Conservation (phyloP, 1,140 invertebrate species). For the Zaprionus ghesquierei region DNA sequence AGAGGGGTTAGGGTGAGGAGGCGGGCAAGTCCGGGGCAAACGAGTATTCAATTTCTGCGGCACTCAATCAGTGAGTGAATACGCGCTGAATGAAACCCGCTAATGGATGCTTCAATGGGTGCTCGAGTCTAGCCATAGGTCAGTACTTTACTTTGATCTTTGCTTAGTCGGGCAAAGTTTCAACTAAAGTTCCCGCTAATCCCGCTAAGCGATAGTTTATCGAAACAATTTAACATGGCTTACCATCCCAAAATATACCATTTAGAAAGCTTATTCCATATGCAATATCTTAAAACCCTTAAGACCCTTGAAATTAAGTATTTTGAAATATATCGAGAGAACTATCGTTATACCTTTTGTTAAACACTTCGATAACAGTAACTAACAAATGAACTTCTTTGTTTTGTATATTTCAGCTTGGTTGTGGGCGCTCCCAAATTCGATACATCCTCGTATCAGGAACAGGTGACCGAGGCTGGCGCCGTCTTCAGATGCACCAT, state of each 20-base stretch:
- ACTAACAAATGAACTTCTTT: background rate
- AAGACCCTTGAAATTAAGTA: background rate
- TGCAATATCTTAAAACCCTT: too few species aligned
- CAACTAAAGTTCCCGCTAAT: background rate
- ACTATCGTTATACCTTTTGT: too few species aligned
- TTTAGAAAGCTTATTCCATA: too few species aligned
- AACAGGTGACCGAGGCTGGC: constrained; percentile 86
- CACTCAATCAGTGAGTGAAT: background rate
- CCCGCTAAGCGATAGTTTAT: background rate
- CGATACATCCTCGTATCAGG: constrained; percentile 85
- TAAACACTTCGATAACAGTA: background rate
- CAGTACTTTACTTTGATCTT: constrained; percentile 37
- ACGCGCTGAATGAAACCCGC: constrained; percentile 12
- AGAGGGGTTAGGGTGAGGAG: background rate
- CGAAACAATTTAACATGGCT: background rate
- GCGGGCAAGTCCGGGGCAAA: background rate
- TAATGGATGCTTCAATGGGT: constrained; percentile 24
- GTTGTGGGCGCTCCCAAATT: constrained; percentile 91
- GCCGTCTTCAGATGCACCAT: constrained; percentile 90
- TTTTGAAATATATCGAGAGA: background rate
- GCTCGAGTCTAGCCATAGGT: constrained; percentile 8
- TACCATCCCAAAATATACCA: too few species aligned
- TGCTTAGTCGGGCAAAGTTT: background rate
- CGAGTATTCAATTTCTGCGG: constrained; percentile 3
- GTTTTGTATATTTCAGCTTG: constrained; percentile 85